Percentiles rank a stretch among this genome's conserved stretches.
Conservation (phyloP, 2,113 vertebrate species). For the Progne subis region DNA sequence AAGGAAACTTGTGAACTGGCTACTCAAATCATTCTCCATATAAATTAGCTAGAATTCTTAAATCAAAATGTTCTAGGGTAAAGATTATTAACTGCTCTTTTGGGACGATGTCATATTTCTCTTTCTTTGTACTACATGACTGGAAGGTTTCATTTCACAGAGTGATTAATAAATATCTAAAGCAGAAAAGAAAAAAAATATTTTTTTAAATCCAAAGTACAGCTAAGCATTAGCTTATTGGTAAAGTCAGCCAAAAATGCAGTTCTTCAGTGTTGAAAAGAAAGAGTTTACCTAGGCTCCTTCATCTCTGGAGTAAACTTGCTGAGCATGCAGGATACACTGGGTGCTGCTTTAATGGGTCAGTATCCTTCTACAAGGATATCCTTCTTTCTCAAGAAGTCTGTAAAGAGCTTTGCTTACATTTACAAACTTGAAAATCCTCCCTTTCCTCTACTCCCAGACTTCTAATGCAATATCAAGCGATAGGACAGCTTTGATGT, state of each 20-base stretch:
- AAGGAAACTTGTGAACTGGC: not conserved
- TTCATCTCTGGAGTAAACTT: not conserved
- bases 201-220: not conserved
- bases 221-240: not conserved
- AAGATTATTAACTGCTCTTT: not conserved
- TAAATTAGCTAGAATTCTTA: not conserved
- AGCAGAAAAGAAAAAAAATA: not conserved
- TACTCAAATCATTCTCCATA: not conserved
- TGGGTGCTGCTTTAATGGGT: not conserved
- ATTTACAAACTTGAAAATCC: conserved; percentile 53
- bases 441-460: conserved; percentile 47
- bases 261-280: not conserved
- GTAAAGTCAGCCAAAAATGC: not conserved
- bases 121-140: not conserved
- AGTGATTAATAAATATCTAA: not conserved
- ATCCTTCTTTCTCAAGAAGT: conserved; percentile 31
- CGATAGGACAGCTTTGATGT: not conserved
- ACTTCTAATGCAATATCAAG: not conserved
- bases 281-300: not conserved
- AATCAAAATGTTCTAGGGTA: not conserved
- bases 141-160: not conserved
- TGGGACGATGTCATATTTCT: not conserved
- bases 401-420: conserved; percentile 36
- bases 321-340: not conserved
- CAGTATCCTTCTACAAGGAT: conserved; percentile 1